phyloP scores from a whole-genome alignment of 2,888 invertebrate genomes.

The Drosophila mimetica region DNA sequence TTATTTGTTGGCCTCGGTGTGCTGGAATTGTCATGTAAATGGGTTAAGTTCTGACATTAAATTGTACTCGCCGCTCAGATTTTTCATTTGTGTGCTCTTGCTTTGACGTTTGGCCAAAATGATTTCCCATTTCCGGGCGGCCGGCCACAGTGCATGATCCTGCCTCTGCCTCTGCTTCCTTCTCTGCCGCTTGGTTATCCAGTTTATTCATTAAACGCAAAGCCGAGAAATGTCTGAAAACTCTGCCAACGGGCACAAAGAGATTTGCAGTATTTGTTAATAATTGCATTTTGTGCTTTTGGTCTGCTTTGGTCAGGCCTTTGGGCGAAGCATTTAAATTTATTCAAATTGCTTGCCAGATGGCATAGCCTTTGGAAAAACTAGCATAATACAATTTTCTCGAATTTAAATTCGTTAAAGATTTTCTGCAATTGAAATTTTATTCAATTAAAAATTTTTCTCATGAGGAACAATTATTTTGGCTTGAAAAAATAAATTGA shows the following conservation, averaged over 20 bases:
- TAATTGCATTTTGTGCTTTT: conserved; percentile 39
- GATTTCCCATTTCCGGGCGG: conserved; percentile 49
- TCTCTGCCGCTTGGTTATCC: background rate
- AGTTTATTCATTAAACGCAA: conserved; percentile 34
- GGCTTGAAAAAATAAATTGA: too few species aligned
- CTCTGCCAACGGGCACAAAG: conserved; percentile 19
- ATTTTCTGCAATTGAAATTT: background rate
- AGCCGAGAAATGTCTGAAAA: conserved; percentile 29
- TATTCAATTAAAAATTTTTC: background rate
- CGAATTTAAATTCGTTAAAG: background rate
- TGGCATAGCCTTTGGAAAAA: background rate
- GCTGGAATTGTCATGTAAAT: conserved; percentile 71
- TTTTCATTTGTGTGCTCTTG: conserved; percentile 48
- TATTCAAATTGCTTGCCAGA: conserved; percentile 14
- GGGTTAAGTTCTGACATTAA: conserved; percentile 73
- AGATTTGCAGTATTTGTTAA: conserved; percentile 39
- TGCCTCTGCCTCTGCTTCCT: conserved; percentile 3
- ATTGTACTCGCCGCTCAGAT: conserved; percentile 48
- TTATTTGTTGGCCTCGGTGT: conserved; percentile 40
- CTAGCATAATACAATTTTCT: background rate
- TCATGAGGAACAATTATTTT: too few species aligned
- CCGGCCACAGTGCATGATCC: conserved; percentile 15
- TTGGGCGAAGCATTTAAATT: conserved; percentile 10
- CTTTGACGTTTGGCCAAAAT: conserved; percentile 54
- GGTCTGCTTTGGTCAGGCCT: conserved; percentile 12